Evolutionary conservation across 2,113 vertebrate genomes (phyloP), one percentile per base, ranked within the genome.

Genomic region (Xenopus laevis): DNA sequence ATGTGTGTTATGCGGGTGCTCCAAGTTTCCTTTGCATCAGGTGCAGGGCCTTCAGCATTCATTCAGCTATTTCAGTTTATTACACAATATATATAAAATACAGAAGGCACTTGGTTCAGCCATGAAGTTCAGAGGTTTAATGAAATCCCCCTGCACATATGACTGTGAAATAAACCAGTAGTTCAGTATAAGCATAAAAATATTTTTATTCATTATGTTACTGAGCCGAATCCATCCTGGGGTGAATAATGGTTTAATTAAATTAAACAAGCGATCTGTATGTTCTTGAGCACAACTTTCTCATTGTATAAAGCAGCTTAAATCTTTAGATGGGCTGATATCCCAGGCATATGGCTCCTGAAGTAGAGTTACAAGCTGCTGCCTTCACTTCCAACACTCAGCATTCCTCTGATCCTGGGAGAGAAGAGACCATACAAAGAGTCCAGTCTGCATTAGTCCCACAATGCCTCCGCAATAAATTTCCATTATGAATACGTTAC

Each of bases 391-490:
- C 47, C 47, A 50, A 16, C 4, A 4, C 47, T 16, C 15, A n/a
- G 53, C 15, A 55, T 55, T 55, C 53, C 53, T 8, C 13, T 16
- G 53, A n/a, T 55, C 53, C 53, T 55, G 53, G 53, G 53, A 55
- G 53, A 61, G 16, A 67, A 68, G 57, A 75, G 60, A 53, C 55
- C 21, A 13, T 53, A 13, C 58, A 62, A 33, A 10, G 58, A 58
- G 57, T 68, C 46, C 58, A 33, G 45, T 44, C 65, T 68, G 20
- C 65, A 74, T 12, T 13, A 33, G 57, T 23, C 58, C 58, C 57
- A 10, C 73, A 62, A 75, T 68, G 44, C 2, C 65, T 62, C 58
- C 18, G 45, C 44, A 30, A 75, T 69, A 75, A 68, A 75, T 75
- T 63, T 68, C 59, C 46, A 75, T 64, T 62, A 20, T 40, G 58